Evolutionary conservation across 2,888 invertebrate species (phyloP), one percentile per base, ranked within the genome.

Genomic region (Epirrita christyi): DNA sequence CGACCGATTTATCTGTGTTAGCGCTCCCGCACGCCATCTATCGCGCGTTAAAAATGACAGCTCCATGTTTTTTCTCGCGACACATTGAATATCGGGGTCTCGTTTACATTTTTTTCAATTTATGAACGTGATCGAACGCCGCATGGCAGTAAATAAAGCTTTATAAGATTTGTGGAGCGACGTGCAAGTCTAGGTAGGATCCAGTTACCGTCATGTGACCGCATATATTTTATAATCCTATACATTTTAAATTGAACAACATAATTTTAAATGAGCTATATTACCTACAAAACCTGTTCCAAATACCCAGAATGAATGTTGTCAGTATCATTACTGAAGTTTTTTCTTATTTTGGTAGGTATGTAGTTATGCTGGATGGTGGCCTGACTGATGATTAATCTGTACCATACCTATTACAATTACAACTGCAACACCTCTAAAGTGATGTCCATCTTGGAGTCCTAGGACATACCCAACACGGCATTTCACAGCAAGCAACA

Each of bases 91-190:
- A 85, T 83, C 75, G 68, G 70, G 73, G 54, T 77, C 57, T 79
- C 82, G 82, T 86, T 86, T 83, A 85, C 85, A 86, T 86, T 86
- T 85, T 87, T 88, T 86, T 88, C 86, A 88, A 88, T 84, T 86
- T 78, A 72, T 67, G 63, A 69, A 70, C 80, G 74, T 72, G 74
- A 79, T 81, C 74, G 78, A 75, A 75, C 74, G 73, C 68, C 71
- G 71, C 66, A 63, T 51, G 66, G 71, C 72, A 79, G 76, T 82
- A 82, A 80, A 84, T 81, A 80, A 76, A 73, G 75, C 73, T 78
- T 75, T 74, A 70, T 67, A 74, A 78, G 74, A 78, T 78, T 76
- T 76, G 71, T 72, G 68, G 61, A 55, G 66, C 49, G 57, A 55
- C 55, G 59, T 63, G 64, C 65, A 51, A 67, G 58, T 65, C 38